A percentile compares a stretch with the other conserved stretches of the same genome.
These are phyloP conservation scores for Macaria notata DNA, from an alignment of 2,888 invertebrate genomes.

Conservation along the genomic window DNA sequence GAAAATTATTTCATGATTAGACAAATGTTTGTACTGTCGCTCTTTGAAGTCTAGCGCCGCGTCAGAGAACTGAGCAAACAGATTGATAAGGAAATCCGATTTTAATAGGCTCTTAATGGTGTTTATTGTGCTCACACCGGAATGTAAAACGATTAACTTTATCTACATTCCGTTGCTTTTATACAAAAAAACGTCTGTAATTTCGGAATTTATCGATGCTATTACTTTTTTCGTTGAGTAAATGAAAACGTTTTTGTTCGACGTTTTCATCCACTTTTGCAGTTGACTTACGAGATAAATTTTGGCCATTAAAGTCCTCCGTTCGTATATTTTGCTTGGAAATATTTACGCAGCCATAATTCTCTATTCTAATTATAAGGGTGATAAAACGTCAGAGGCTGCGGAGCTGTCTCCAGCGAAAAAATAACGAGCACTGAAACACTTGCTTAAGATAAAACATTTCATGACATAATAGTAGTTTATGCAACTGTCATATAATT, in stretches of 20 bases:
- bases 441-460: no score
- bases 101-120: slow-evolving; percentile 19
- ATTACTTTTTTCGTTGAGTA: background rate
- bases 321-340: slow-evolving; percentile 9
- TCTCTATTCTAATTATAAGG: slow-evolving; percentile 9
- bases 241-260: slow-evolving; percentile 12
- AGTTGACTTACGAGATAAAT: slow-evolving; percentile 25
- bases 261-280: slow-evolving; percentile 7
- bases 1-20: slow-evolving; percentile 17
- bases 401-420: no score
- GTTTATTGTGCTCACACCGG: slow-evolving; percentile 6
- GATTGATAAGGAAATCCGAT: slow-evolving; percentile 4
- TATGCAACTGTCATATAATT: no score
- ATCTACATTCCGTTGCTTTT: slow-evolving; percentile 7
- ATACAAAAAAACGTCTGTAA: background rate
- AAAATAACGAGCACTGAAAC: no score
- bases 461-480: no score
- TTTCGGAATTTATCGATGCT: no score
- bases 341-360: slow-evolving; percentile 12
- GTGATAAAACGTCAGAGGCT: background rate
- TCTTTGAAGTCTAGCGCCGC: background rate
- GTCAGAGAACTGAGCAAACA: no score
- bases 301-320: slow-evolving; percentile 13
- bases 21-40: slow-evolving; percentile 12
- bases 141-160: background rate